These are phyloP conservation scores for Sturmia bella DNA, from an alignment of 2,888 invertebrate species.

Conservation along the genomic window DNA sequence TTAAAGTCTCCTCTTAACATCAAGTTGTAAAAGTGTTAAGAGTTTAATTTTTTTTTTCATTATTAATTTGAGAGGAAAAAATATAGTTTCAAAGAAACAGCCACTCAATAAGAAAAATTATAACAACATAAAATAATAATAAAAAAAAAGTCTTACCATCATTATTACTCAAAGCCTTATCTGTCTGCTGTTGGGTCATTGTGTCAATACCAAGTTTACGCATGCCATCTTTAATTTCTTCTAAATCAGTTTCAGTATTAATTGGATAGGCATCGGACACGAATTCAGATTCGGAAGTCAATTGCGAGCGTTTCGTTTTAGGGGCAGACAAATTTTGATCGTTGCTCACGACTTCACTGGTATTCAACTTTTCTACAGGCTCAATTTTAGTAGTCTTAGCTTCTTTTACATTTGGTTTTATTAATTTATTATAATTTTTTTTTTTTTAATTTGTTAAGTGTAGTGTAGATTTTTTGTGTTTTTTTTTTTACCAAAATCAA, in stretches of 20 bases:
- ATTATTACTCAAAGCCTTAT: constrained; percentile 78
- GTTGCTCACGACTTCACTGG: constrained; percentile 34
- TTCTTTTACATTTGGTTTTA: constrained; percentile 59
- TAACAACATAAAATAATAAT: constrained; percentile 65
- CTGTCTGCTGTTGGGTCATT: constrained; percentile 82
- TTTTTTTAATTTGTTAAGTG: constrained; percentile 66
- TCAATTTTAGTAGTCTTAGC: constrained; percentile 72
- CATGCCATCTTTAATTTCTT: constrained; percentile 89
- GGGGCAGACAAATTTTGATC: constrained; percentile 53
- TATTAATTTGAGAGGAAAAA: background rate
- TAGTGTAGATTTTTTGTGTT: constrained; percentile 67
- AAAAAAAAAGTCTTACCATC: constrained; percentile 81
- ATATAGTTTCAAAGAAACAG: background rate
- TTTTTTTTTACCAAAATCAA: constrained; percentile 68
- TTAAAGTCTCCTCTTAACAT: too few relatives aligned
- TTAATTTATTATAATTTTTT: constrained; percentile 63
- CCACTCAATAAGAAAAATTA: constrained; percentile 24
- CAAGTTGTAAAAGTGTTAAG: background rate
- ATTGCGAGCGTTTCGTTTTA: constrained; percentile 70
- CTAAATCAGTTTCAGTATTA: constrained; percentile 85
- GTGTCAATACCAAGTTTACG: constrained; percentile 86
- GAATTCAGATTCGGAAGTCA: constrained; percentile 85
- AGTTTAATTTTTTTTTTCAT: too few relatives aligned
- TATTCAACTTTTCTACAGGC: constrained; percentile 46
- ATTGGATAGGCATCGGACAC: constrained; percentile 88